Base-by-base conservation (phyloP, 2,797 vertebrate species). In the Ispidina picta region DNA sequence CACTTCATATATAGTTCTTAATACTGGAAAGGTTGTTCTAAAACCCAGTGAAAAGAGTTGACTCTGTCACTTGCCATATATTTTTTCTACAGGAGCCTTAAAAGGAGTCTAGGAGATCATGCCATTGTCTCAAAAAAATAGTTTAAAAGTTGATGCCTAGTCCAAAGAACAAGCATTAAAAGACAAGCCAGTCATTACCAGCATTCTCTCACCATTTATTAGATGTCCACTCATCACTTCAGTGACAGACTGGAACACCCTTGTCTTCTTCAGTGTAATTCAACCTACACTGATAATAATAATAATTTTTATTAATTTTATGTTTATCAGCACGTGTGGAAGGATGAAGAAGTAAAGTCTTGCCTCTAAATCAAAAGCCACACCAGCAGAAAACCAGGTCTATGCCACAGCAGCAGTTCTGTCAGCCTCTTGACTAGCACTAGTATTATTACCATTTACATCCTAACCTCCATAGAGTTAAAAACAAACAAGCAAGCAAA, bases 161-260 rank as follows among this genome's bases (percentile, higher is more conserved):
- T 62, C 29, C 15, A 43, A 75, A 74, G 62, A 46, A 21, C 21
- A 35, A 31, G 15, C 10, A n/a, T 5, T 12, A 60, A 41, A 73
- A 60, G 46, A n/a, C 19, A 78, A 72, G 8, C 18, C 22, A n/a
- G 64, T 23, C 54, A 66, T 28, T 10, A 64, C 8, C 20, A 64
- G 31, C 4, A 1, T 55, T 70, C 48, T 73, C 17, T 17, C 28
- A 26, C 31, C 21, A 17, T 16, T 44, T 28, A 29, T 17, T n/a
- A 9, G 14, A 11, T 0, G 1, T n/a, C 10, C 75, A 83, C 17
- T 46, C 55, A 8, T n/a, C 1, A 26, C 1, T 1, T 19, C 9
- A 79, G 62, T 16, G 56, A 69, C 23, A 33, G 49, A 39, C 37
- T 39, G 37, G 83, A 71, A 1, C 13, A 44, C 15, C 6, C 12